phyloP scores from a whole-genome alignment of 1,140 invertebrate genomes.

The Dreissena polymorpha region DNA sequence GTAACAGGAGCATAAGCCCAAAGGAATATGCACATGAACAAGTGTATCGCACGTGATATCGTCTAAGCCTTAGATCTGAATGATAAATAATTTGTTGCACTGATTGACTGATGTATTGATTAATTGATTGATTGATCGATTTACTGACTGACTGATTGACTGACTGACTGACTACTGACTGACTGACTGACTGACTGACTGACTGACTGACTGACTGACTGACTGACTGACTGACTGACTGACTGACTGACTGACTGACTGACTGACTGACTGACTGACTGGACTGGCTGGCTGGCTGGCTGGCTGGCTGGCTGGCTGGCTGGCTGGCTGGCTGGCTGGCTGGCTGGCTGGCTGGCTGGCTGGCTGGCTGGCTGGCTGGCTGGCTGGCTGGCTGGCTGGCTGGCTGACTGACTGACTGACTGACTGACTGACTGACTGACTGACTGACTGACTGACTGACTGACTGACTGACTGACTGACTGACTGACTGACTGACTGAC shows the following conservation, averaged over 20 bases:
- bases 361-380: constrained; percentile 13
- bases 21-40: too few species aligned
- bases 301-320: constrained; percentile 17
- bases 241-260: constrained; percentile 41
- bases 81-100: constrained; percentile 10
- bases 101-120: constrained; percentile 37
- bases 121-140: constrained; percentile 40
- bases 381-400: constrained; percentile 33
- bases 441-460: constrained; percentile 37
- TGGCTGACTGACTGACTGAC: constrained; percentile 43
- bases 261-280: too few species aligned
- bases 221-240: constrained; percentile 28
- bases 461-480: constrained; percentile 45
- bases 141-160: constrained; percentile 44
- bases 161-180: too few species aligned
- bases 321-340: constrained; percentile 1
- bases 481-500: constrained; percentile 40
- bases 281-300: too few species aligned
- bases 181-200: constrained; percentile 48
- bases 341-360: background rate
- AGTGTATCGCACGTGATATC: too few species aligned
- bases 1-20: too few species aligned
- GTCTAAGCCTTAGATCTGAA: too few species aligned
- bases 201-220: constrained; percentile 47
- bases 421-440: constrained; percentile 41